These are phyloP conservation scores for Heterotis niloticus DNA, from an alignment of 2,113 vertebrate genomes.

Conservation along the genomic window DNA sequence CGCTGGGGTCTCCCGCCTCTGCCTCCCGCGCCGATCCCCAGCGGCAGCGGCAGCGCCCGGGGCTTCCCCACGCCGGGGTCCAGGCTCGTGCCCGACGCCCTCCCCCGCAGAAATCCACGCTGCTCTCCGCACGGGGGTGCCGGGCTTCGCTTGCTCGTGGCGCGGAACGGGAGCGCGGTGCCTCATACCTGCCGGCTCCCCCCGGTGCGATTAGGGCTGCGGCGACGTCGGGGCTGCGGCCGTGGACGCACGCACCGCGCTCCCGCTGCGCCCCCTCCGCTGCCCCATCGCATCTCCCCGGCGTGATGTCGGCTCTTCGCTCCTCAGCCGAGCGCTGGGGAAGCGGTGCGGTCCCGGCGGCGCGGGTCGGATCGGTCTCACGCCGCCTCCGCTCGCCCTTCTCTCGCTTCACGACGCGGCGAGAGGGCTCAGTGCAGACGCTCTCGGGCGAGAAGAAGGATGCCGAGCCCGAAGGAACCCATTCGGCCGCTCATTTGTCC, in stretches of 20 bases:
- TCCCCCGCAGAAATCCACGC: slow-evolving; percentile 50
- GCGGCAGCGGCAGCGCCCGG: slow-evolving; percentile 48
- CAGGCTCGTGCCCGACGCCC: slow-evolving; percentile 21
- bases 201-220: neutral
- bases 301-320: neutral
- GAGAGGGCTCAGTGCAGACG: neutral
- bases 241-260: neutral
- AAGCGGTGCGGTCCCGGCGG: neutral
- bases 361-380: too few species aligned
- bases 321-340: neutral
- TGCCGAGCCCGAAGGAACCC: slow-evolving; percentile 19
- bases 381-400: too few species aligned
- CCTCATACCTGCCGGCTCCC: slow-evolving; percentile 14
- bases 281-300: slow-evolving; percentile 15
- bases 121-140: slow-evolving; percentile 46
- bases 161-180: slow-evolving; percentile 11
- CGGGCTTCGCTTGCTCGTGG: slow-evolving; percentile 32
- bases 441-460: slow-evolving; percentile 16
- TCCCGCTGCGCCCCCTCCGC: neutral
- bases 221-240: neutral
- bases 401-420: too few species aligned
- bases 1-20: slow-evolving; percentile 47
- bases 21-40: slow-evolving; percentile 55
- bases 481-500: neutral
- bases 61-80: slow-evolving; percentile 51